These are phyloP conservation scores for Montipora sp. DNA, from an alignment of 64 coral and sea anemone genomes.

Conservation along the genomic window DNA sequence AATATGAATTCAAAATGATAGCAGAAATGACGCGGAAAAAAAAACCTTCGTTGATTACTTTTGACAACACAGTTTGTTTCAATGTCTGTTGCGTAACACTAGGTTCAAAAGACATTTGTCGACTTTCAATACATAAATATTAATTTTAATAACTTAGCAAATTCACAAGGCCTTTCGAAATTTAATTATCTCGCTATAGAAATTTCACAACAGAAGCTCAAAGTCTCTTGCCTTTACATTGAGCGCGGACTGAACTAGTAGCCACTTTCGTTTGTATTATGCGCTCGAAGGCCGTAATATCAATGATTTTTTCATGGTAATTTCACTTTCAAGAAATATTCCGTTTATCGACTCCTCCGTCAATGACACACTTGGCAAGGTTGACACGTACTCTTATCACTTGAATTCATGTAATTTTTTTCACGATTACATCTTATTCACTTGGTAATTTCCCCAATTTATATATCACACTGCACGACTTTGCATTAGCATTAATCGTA, in stretches of 20 bases:
- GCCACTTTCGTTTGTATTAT: neutral
- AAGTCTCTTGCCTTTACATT: neutral
- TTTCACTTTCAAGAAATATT: slow-evolving; percentile 42
- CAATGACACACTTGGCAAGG: neutral
- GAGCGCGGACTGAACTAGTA: neutral
- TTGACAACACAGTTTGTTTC: slow-evolving; percentile 29
- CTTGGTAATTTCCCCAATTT: neutral
- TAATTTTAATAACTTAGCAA: slow-evolving; percentile 55
- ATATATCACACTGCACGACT: neutral
- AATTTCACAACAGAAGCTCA: slow-evolving; percentile 10
- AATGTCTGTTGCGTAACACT: neutral
- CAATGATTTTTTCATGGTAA: neutral
- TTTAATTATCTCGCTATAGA: slow-evolving; percentile 38
- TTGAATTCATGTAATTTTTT: neutral
- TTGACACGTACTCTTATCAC: neutral
- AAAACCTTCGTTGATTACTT: neutral
- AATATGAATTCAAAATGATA: slow-evolving; percentile 43
- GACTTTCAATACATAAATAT: slow-evolving; percentile 23
- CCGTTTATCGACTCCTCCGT: slow-evolving; percentile 1
- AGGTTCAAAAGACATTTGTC: neutral
- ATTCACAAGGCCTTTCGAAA: slow-evolving; percentile 48
- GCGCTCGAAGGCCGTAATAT: neutral
- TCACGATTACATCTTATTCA: slow-evolving; percentile 26
- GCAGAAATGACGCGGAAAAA: neutral
- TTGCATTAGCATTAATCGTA: neutral